These are phyloP conservation scores for Hippocampus abdominalis DNA, from an alignment of 2,113 vertebrate genomes.

Conservation along the genomic window DNA sequence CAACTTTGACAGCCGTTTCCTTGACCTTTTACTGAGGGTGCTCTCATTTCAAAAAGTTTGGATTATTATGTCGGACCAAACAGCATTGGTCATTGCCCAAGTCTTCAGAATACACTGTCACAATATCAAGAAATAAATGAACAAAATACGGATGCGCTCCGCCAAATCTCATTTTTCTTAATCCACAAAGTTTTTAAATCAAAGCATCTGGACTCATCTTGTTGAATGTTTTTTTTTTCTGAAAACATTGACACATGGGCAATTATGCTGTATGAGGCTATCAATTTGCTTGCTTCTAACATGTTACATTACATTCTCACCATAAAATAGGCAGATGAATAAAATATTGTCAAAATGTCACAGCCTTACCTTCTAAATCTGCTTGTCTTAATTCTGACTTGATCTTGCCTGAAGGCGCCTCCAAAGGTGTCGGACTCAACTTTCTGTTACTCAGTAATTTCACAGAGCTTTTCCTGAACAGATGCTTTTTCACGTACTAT, in stretches of 20 bases:
- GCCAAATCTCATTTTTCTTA: not conserved
- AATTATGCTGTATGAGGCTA: not conserved
- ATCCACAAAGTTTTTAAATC: not conserved
- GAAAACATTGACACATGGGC: not conserved
- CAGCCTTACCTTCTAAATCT: not conserved
- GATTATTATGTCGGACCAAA: not conserved
- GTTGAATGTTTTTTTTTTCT: not conserved
- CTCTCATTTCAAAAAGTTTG: not conserved
- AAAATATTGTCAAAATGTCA: not conserved
- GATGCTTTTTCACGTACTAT: constrained; percentile 23
- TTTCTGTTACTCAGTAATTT: not conserved
- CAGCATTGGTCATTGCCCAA: not conserved
- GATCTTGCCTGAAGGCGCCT: not conserved
- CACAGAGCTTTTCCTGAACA: not conserved
- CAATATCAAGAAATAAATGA: no score
- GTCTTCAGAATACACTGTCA: not conserved
- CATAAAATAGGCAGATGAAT: not conserved
- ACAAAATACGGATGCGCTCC: not conserved
- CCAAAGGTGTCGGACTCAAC: not conserved
- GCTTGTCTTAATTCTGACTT: not conserved
- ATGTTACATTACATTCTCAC: no score
- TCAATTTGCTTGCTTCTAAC: not conserved
- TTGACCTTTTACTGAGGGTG: not conserved
- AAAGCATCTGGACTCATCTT: not conserved
- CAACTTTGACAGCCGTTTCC: not conserved